These are phyloP conservation scores for Enteromius thamalakanensis DNA, from an alignment of 2,797 vertebrate species.

Conservation along the genomic window DNA sequence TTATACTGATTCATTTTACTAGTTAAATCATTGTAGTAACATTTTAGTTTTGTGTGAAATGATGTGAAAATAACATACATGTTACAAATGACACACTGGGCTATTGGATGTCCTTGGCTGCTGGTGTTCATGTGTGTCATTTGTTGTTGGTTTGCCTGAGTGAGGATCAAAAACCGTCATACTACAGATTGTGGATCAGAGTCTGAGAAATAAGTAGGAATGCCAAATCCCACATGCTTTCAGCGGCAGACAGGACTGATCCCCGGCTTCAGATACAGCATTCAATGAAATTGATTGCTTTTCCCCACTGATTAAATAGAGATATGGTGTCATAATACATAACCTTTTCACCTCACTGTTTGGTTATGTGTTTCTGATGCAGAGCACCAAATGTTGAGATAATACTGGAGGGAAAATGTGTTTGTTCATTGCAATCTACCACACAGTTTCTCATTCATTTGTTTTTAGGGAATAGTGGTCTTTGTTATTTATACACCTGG, in stretches of 20 bases:
- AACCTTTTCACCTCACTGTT: neutral
- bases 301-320: constrained; percentile 34
- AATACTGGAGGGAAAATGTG: neutral
- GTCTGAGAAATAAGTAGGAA: constrained; percentile 45
- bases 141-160: constrained; percentile 57
- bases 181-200: constrained; percentile 60
- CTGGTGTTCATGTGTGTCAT: constrained; percentile 49
- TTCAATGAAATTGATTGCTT: constrained; percentile 53
- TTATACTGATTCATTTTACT: no score
- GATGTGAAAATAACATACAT: neutral
- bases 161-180: constrained; percentile 52
- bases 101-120: constrained; percentile 46
- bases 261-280: neutral
- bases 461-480: neutral
- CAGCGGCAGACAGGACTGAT: constrained; percentile 56
- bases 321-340: neutral
- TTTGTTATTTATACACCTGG: neutral
- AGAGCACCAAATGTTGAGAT: constrained; percentile 1
- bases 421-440: neutral
- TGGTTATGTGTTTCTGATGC: neutral
- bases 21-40: no score
- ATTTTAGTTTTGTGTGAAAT: no score
- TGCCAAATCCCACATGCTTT: constrained; percentile 28
- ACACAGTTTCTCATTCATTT: neutral
- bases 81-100: neutral